Conservation (phyloP, 2,888 invertebrate species). For the Chymomyza procnemis region DNA sequence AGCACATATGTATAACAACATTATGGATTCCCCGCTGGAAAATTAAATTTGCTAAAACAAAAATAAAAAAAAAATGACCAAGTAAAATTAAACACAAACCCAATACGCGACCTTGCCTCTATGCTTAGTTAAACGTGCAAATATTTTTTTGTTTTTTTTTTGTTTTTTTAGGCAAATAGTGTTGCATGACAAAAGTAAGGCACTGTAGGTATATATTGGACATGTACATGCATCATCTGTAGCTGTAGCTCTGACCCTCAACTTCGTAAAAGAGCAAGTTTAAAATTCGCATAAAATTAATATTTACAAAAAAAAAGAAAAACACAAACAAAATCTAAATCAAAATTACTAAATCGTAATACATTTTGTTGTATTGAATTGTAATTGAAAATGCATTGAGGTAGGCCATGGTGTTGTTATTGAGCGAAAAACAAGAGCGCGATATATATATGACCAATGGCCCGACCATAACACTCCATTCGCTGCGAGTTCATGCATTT, state of each 20-base stretch:
- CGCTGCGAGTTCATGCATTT: conserved; percentile 11
- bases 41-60: conserved; percentile 35
- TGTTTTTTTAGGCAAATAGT: not conserved
- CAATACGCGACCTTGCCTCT: conserved; percentile 15
- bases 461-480: not conserved
- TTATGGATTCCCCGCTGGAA: conserved; percentile 9
- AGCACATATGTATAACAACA: not conserved
- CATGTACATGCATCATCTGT: not conserved
- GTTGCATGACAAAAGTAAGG: not conserved
- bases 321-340: too few species aligned
- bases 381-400: conserved; percentile 3
- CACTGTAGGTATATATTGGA: not conserved
- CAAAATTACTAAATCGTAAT: not conserved
- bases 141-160: not conserved
- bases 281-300: conserved; percentile 1
- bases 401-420: not conserved
- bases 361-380: not conserved
- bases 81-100: conserved; percentile 24
- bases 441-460: not conserved
- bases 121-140: not conserved
- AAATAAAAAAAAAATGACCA: conserved; percentile 32
- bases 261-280: not conserved
- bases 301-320: not conserved
- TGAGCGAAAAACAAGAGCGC: not conserved
- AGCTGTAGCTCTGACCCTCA: conserved; percentile 1